Evolutionary conservation across 37 sponge, comb jelly and placozoan genomes (phyloP), one percentile per base, ranked within the genome.

Genomic region (Petrosia ficiformis): DNA sequence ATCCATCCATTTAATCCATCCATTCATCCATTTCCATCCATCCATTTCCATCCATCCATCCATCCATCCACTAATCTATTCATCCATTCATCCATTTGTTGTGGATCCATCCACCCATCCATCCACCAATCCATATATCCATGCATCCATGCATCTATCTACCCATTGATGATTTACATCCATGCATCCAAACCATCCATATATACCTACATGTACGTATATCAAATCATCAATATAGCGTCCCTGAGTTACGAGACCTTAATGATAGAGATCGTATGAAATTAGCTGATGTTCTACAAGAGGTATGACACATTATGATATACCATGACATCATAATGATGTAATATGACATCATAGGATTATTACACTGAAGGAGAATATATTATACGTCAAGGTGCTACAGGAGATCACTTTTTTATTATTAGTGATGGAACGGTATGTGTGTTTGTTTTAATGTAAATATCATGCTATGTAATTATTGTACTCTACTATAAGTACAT

Each of bases 331-430:
- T 26, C 25, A 37, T 58, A 8, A 8, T n/a, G 22, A 36, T 38
- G 5, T 5, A 10, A 4, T 40, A 25, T 6, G 10, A 4, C 44
- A 24, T 4, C 57, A 29, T 80, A 96, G 96, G 98, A 97, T 68
- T 82, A 83, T 48, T 97, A 91, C 72, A 52, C 77, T 31, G 65
- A 89, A 32, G 90, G 88, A 0, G 99, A 98, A 69, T 95, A 93
- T 86, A 93, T 98, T 56, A 87, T 98, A 38, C 73, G 96, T 16
- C 94, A 98, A 44, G 96, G 99, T 21, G 78, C 87, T 0, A 78
- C 84, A 56, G 99, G 99, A 19, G 99, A 98, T 57, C 92, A 96
- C 25, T 98, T 98, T 91, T 98, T 89, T 77, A 98, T 98, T 57
- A 98, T 98, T 77, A 92, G 82, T 35, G 86, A 64, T 34, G 99